These are phyloP conservation scores for Cynoglossus semilaevis DNA, from an alignment of 2,113 vertebrate species.

Conservation along the genomic window DNA sequence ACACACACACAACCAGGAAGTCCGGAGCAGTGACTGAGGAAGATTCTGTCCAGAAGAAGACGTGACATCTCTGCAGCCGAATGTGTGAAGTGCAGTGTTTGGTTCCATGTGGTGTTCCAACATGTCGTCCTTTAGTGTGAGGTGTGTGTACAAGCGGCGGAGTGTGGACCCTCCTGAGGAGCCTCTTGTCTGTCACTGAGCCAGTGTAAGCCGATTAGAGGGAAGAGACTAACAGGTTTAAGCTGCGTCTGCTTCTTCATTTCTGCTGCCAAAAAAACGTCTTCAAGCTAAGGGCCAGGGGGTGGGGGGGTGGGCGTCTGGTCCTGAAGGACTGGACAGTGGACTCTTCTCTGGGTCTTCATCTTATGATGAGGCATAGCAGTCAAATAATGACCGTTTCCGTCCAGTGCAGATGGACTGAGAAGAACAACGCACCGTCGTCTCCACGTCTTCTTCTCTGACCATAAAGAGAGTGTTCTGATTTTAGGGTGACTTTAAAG, in stretches of 20 bases:
- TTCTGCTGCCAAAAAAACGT: slow-evolving; percentile 57
- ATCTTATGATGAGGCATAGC: slow-evolving; percentile 1
- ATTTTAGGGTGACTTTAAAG: too few relatives aligned
- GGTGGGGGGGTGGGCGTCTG: slow-evolving; percentile 29
- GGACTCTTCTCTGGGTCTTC: slow-evolving; percentile 44
- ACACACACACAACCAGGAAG: too few relatives aligned
- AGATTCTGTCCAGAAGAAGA: slow-evolving; percentile 5
- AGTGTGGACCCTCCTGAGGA: slow-evolving; percentile 64
- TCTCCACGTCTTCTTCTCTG: too few relatives aligned
- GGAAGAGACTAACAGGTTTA: slow-evolving; percentile 76
- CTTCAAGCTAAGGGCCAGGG: slow-evolving; percentile 25
- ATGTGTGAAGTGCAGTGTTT: slow-evolving; percentile 46
- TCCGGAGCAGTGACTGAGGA: neutral
- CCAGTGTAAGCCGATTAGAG: slow-evolving; percentile 81
- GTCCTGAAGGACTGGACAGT: slow-evolving; percentile 53
- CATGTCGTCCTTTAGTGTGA: slow-evolving; percentile 54
- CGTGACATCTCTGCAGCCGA: slow-evolving; percentile 1
- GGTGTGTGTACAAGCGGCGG: slow-evolving; percentile 45
- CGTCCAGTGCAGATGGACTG: too few relatives aligned
- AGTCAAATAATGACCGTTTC: too few relatives aligned
- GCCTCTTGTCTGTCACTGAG: slow-evolving; percentile 70
- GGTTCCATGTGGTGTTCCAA: slow-evolving; percentile 66
- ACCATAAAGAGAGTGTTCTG: too few relatives aligned
- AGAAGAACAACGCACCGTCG: too few relatives aligned
- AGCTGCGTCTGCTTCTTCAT: slow-evolving; percentile 73